Base-by-base conservation (phyloP, 2,888 invertebrate species). In the Rhamphomyia laevipes region DNA sequence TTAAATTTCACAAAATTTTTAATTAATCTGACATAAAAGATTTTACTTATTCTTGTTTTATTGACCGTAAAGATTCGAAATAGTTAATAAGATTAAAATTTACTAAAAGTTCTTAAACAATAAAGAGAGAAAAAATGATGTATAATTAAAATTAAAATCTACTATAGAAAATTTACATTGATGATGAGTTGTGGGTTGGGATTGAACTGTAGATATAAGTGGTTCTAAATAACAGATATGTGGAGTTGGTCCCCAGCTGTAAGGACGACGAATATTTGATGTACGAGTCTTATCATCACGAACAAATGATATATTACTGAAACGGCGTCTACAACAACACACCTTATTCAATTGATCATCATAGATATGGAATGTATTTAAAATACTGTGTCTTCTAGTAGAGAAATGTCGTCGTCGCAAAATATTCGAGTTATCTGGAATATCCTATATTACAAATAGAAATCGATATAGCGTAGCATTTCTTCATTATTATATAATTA, bases 141-240 rank as follows among this genome's bases (percentile, higher is more conserved):
- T 4, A 6, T 9, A 27, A 27, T 27, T 27, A 7, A 27, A 27
- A 27, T 21, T 13, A 9, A 33, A 6, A 33, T 27, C 23, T 27
- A 21, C 2, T n/a, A n/a, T n/a, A n/a, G n/a, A n/a, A n/a, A 33
- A 69, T 67, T 84, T 91, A 92, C 92, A 92, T 77, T 88, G 89
- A 69, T 91, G 91, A 77, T 92, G 91, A 59, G 90, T 90, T 62
- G 76, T 74, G 49, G 80, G 78, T 27, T 27, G 7, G 58, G 82
- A 84, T 62, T 87, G 85, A 56, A 84, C 82, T 63, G 82, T 81
- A 56, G 86, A 84, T 64, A 85, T 77, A 64, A 87, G 74, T 51
- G 89, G 88, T 58, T 84, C 82, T 55, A 86, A 76, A 56, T 63
- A 63, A 55, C 58, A 62, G 51, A 57, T 61, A 58, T 64, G 68